phyloP scores from a whole-genome alignment of 2,888 invertebrate species.

The Cosmia pyralina region DNA sequence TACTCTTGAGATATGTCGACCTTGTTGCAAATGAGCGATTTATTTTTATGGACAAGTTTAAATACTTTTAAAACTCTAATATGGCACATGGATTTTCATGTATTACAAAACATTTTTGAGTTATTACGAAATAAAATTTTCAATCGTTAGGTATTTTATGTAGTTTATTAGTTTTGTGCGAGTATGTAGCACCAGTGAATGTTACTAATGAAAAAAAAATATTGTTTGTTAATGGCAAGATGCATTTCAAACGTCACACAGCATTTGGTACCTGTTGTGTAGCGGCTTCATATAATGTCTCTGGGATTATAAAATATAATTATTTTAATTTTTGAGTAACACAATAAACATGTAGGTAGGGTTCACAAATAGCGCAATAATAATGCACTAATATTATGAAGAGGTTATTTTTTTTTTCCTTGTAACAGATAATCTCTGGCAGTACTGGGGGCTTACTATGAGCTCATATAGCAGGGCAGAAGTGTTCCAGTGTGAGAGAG shows the following conservation, averaged over 20 bases:
- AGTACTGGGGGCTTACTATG: no score
- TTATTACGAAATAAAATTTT: not conserved
- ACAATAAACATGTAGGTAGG: not conserved
- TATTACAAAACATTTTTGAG: not conserved
- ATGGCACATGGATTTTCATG: not conserved
- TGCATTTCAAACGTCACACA: constrained; percentile 49
- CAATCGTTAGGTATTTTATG: constrained; percentile 22
- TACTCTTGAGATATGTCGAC: no score
- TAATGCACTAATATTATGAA: not conserved
- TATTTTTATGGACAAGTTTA: not conserved
- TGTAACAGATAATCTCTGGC: not conserved
- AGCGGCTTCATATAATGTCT: constrained; percentile 60
- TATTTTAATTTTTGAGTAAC: constrained; percentile 1
- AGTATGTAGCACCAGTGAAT: constrained; percentile 32
- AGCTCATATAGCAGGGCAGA: no score
- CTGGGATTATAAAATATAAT: constrained; percentile 49
- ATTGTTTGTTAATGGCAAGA: constrained; percentile 38
- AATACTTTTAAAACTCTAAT: constrained; percentile 5
- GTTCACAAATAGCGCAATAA: not conserved
- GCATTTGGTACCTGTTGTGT: constrained; percentile 50
- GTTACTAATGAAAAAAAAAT: constrained; percentile 46
- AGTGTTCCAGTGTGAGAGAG: no score
- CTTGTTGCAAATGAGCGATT: no score
- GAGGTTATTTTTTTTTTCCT: not conserved
- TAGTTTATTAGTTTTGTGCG: constrained; percentile 40